phyloP scores from a whole-genome alignment of 2,113 vertebrate genomes.

The Melanerpes formicivorus region DNA sequence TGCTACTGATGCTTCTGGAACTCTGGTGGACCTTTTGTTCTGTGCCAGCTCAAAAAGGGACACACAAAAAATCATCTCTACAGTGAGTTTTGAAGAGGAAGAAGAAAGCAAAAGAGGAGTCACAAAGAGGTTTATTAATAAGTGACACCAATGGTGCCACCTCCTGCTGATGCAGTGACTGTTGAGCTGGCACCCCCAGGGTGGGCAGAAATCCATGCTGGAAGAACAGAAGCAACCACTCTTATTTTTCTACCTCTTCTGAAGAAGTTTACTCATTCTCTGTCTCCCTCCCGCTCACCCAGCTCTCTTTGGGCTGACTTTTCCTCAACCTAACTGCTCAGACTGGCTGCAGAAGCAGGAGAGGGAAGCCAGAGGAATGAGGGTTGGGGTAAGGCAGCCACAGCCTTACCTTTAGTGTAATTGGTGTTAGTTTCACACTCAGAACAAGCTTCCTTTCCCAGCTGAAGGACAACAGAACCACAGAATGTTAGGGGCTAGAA shows the following conservation, averaged over 20 bases:
- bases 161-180: not conserved
- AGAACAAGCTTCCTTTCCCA: no score
- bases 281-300: not conserved
- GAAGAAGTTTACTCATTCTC: not conserved
- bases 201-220: not conserved
- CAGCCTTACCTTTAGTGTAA: conserved; percentile 7
- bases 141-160: not conserved
- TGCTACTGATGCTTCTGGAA: not conserved
- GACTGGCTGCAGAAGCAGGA: not conserved
- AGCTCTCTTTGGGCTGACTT: not conserved
- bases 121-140: conserved; percentile 17
- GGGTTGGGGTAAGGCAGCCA: not conserved
- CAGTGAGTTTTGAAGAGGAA: not conserved
- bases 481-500: no score
- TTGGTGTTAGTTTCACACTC: not conserved
- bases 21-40: not conserved
- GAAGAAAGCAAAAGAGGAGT: not conserved
- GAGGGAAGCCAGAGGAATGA: not conserved
- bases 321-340: not conserved
- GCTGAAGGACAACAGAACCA: no score
- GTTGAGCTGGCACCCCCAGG: not conserved
- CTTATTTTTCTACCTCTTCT: not conserved
- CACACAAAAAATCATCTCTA: not conserved
- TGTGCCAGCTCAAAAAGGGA: not conserved
- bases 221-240: not conserved